phyloP scores from a whole-genome alignment of 2,888 invertebrate genomes.

The Conomelus anceps region DNA sequence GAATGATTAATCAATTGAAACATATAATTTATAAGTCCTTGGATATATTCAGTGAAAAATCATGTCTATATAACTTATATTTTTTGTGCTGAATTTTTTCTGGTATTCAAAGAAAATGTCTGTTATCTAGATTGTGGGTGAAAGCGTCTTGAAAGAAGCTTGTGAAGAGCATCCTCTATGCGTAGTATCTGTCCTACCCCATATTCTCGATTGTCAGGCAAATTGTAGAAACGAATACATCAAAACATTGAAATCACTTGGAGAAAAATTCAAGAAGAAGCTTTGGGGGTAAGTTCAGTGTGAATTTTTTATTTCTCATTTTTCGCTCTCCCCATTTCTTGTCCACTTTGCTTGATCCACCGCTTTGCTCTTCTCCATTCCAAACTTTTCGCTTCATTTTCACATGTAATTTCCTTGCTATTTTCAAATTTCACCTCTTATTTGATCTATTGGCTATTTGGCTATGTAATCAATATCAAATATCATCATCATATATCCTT shows the following conservation, averaged over 20 bases:
- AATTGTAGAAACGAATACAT: conserved; percentile 86
- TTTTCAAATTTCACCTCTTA: too few species aligned
- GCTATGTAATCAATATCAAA: too few species aligned
- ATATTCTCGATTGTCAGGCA: conserved; percentile 93
- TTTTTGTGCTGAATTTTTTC: too few species aligned
- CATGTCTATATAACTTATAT: too few species aligned
- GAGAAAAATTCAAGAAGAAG: conserved; percentile 89
- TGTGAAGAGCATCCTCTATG: conserved; percentile 88
- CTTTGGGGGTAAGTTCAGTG: conserved; percentile 76
- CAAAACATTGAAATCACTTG: conserved; percentile 60
- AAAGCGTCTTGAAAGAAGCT: conserved; percentile 57
- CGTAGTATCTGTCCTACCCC: conserved; percentile 84
- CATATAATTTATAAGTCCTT: too few species aligned
- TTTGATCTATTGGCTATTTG: too few species aligned
- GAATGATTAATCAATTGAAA: too few species aligned
- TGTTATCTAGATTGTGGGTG: conserved; percentile 45
- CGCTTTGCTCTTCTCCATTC: too few species aligned
- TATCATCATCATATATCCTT: too few species aligned
- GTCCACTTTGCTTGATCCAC: not conserved
- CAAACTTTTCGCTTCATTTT: too few species aligned
- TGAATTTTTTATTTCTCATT: not conserved
- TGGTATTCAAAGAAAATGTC: not conserved
- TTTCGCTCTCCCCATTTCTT: not conserved
- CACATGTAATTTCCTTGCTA: too few species aligned
- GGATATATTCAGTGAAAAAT: too few species aligned